phyloP scores from a whole-genome alignment of 2,113 vertebrate species.

The Rousettus leschenaultii region DNA sequence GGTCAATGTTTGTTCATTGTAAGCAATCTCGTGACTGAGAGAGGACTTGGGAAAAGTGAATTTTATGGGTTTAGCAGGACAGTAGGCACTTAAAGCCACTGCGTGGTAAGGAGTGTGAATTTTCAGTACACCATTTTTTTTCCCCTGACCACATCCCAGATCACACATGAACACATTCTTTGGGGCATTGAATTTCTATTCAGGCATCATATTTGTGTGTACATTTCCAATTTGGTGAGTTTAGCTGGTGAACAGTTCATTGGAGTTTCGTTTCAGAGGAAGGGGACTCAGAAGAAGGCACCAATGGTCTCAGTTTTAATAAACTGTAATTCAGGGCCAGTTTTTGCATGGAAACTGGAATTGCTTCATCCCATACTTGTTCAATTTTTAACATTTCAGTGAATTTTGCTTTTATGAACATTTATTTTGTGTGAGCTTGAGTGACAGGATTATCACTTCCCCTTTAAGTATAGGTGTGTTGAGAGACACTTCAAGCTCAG shows the following conservation, averaged over 20 bases:
- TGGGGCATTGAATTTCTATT: neutral
- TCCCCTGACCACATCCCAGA: neutral
- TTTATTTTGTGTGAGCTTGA: neutral
- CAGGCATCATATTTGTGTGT: neutral
- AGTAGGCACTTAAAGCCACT: neutral
- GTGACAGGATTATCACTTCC: neutral
- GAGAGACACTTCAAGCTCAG: constrained; percentile 24
- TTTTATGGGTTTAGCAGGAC: neutral
- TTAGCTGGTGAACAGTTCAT: neutral
- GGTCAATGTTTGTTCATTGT: neutral
- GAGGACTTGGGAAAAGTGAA: neutral
- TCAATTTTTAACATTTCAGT: neutral
- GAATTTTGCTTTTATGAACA: neutral
- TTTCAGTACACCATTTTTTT: neutral
- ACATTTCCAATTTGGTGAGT: neutral
- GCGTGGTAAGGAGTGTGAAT: neutral
- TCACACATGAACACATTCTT: neutral
- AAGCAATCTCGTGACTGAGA: neutral
- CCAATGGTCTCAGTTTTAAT: neutral
- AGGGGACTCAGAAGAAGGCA: neutral
- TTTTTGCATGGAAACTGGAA: neutral
- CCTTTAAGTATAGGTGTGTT: neutral
- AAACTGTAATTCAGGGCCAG: constrained; percentile 23
- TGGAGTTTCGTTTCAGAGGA: neutral
- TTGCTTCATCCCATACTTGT: neutral